phyloP scores from a whole-genome alignment of 2,797 vertebrate species.

The Hirundo rustica region DNA sequence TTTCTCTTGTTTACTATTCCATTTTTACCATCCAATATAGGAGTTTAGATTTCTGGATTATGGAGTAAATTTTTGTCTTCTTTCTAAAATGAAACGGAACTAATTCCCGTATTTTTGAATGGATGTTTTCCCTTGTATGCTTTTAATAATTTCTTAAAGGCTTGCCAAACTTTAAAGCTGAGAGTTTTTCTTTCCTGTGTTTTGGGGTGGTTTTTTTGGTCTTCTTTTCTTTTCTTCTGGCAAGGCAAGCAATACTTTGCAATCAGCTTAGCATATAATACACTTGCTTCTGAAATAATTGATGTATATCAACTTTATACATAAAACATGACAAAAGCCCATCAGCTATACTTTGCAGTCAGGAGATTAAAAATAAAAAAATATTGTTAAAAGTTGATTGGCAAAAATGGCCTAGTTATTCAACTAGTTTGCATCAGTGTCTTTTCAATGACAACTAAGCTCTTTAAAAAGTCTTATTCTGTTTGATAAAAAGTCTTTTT shows the following conservation, averaged over 20 bases:
- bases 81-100: not conserved
- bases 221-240: not conserved
- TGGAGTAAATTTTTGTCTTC: not conserved
- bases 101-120: not conserved
- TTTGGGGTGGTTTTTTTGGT: not conserved
- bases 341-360: constrained; percentile 39
- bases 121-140: not conserved
- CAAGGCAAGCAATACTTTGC: constrained; percentile 17
- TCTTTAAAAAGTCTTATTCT: not conserved
- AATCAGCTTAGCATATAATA: constrained; percentile 53
- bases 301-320: constrained; percentile 53
- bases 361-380: constrained; percentile 59
- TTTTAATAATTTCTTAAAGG: not conserved
- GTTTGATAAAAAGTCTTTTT: constrained; percentile 13
- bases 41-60: not conserved
- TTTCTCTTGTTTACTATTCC: not conserved
- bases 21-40: not conserved
- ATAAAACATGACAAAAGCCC: constrained; percentile 60
- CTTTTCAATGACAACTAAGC: constrained; percentile 12
- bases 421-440: constrained; percentile 11
- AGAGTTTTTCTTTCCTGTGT: fast-evolving
- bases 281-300: constrained; percentile 39
- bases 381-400: constrained; percentile 26
- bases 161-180: not conserved
- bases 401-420: constrained; percentile 28